Percentiles rank a stretch among this genome's conserved stretches.
Conservation (phyloP, 2,888 invertebrate species). For the Deilephila porcellus region DNA sequence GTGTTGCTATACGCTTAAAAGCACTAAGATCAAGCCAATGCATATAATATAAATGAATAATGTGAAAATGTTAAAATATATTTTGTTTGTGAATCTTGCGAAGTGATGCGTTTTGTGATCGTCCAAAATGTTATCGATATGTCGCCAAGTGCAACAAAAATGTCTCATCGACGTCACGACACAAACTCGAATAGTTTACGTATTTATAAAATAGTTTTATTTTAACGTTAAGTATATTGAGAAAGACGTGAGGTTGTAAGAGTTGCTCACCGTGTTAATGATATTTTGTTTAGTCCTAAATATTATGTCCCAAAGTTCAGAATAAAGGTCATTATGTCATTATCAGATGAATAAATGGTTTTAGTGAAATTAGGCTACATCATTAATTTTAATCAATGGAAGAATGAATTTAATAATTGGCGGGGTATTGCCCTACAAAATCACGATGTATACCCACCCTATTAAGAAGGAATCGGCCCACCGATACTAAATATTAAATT, state of each 20-base stretch:
- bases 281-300: constrained; percentile 44
- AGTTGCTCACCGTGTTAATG: constrained; percentile 54
- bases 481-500: constrained; percentile 34
- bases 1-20: not conserved
- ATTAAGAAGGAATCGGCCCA: constrained; percentile 29
- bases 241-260: constrained; percentile 56
- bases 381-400: not conserved
- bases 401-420: not conserved
- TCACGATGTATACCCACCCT: constrained; percentile 32
- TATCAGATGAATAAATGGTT: constrained; percentile 20
- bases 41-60: not conserved
- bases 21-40: not conserved
- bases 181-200: constrained; percentile 71
- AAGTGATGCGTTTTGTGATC: constrained; percentile 8
- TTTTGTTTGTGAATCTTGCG: not conserved
- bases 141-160: constrained; percentile 6
- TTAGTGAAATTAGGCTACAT: constrained; percentile 8
- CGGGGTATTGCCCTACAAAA: not conserved
- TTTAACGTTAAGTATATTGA: constrained; percentile 49
- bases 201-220: constrained; percentile 59
- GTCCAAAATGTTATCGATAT: constrained; percentile 14
- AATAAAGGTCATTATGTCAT: constrained; percentile 40
- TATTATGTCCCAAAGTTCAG: constrained; percentile 41
- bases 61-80: not conserved
- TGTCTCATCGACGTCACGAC: constrained; percentile 43